Evolutionary conservation across 2,797 vertebrate species (phyloP).

Genomic region (Danio kyathit): DNA sequence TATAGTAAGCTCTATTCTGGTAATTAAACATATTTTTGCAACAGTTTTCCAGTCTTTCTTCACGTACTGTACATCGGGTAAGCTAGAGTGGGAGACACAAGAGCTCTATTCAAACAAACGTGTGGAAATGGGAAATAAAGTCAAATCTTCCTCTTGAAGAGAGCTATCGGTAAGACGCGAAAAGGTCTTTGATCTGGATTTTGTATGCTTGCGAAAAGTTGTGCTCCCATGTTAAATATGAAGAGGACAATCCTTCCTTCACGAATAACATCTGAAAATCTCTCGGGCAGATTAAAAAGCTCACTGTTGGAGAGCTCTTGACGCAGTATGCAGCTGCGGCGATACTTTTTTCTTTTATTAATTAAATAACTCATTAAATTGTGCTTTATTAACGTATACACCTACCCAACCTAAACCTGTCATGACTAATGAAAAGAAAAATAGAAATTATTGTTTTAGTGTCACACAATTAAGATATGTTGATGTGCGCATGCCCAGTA

Average conservation of each 20-base stretch:
- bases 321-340: conserved; percentile 24
- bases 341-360: too few species aligned
- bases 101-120: conserved; percentile 23
- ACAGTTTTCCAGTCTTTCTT: neutral
- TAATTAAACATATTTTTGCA: neutral
- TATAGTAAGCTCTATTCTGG: neutral
- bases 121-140: conserved; percentile 12
- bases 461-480: too few species aligned
- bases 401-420: too few species aligned
- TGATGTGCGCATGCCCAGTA: too few species aligned
- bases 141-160: conserved; percentile 32
- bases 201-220: conserved; percentile 82
- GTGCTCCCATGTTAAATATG: conserved; percentile 78
- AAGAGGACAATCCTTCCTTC: conserved; percentile 75
- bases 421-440: too few species aligned
- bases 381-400: too few species aligned
- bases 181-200: conserved; percentile 75
- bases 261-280: conserved; percentile 75
- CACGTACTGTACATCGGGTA: neutral
- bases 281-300: conserved; percentile 77
- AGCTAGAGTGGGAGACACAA: conserved; percentile 4
- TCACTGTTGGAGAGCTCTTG: conserved; percentile 71
- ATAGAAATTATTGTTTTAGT: too few species aligned
- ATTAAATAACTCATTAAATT: too few species aligned
- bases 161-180: conserved; percentile 47